Percentiles rank a stretch among this genome's conserved stretches.
phyloP scores from a whole-genome alignment of 2,113 vertebrate species.

The Festucalex cinctus region DNA sequence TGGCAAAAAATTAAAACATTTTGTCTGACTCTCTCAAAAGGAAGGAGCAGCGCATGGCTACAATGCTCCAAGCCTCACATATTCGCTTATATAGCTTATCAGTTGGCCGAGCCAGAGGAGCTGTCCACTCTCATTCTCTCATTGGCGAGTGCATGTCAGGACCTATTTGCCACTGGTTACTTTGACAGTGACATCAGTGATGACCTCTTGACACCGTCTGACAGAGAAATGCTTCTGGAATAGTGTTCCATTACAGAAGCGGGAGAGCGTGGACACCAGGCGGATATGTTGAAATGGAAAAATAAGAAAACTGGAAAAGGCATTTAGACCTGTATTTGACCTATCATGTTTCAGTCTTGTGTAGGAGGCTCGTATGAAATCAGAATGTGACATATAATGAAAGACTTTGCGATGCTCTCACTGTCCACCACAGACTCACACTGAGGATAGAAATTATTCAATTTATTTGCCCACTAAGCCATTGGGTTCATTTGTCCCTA shows the following conservation, averaged over 20 bases:
- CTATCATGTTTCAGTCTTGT: constrained; percentile 69
- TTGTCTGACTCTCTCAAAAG: constrained; percentile 44
- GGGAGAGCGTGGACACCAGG: constrained; percentile 58
- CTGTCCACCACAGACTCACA: constrained; percentile 28
- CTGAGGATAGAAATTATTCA: constrained; percentile 16
- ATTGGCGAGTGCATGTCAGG: constrained; percentile 73
- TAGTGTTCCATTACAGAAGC: constrained; percentile 76
- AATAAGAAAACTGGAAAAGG: constrained; percentile 67
- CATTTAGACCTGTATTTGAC: constrained; percentile 71
- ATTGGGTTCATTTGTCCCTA: constrained; percentile 10
- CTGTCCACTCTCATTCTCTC: constrained; percentile 69
- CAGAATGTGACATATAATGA: constrained; percentile 49
- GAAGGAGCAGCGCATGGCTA: constrained; percentile 18
- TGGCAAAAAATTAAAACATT: constrained; percentile 17
- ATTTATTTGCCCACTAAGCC: constrained; percentile 1
- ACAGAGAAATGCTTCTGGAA: constrained; percentile 70
- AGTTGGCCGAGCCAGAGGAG: constrained; percentile 50
- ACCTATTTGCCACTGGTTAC: constrained; percentile 79
- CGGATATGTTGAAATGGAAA: constrained; percentile 68
- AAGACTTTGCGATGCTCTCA: constrained; percentile 34
- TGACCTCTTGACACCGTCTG: constrained; percentile 67
- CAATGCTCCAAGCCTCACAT: constrained; percentile 44
- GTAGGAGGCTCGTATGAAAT: constrained; percentile 59
- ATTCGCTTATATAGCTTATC: constrained; percentile 66
- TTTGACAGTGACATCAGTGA: constrained; percentile 77